A percentile compares a stretch with the other conserved stretches of the same genome.
Evolutionary conservation across 2,113 vertebrate species (phyloP).

Genomic region (Malurus cyaneus): DNA sequence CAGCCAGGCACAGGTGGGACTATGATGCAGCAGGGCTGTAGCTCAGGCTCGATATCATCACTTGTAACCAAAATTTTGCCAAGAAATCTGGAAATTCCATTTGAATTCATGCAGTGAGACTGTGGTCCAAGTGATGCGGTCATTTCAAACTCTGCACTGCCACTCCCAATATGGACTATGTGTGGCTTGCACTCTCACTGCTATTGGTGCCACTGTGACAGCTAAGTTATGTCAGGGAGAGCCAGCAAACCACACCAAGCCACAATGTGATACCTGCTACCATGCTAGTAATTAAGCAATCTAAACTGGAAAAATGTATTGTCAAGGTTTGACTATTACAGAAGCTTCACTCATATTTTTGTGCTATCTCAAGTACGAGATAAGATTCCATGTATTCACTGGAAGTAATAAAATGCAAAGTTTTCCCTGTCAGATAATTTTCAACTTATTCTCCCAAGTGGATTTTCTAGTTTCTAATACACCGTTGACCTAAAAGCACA

Average conservation of each 20-base stretch:
- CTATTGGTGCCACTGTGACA: background rate
- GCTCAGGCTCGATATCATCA: background rate
- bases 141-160: background rate
- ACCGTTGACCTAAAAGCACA: background rate
- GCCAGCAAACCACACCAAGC: background rate
- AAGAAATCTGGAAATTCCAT: background rate
- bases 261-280: background rate
- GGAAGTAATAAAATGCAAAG: conserved; percentile 2
- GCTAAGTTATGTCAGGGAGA: background rate
- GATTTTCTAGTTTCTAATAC: conserved; percentile 10
- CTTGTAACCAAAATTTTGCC: background rate
- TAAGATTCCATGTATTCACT: background rate
- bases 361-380: background rate
- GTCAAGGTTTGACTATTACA: background rate
- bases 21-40: background rate
- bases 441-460: background rate
- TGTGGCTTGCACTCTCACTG: background rate
- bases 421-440: background rate
- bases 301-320: background rate
- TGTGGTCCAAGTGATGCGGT: background rate
- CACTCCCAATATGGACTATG: no score
- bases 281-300: background rate
- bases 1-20: background rate
- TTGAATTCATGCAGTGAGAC: background rate
- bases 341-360: background rate